phyloP scores from a whole-genome alignment of 2,797 vertebrate genomes.

The Sus cebifrons region DNA sequence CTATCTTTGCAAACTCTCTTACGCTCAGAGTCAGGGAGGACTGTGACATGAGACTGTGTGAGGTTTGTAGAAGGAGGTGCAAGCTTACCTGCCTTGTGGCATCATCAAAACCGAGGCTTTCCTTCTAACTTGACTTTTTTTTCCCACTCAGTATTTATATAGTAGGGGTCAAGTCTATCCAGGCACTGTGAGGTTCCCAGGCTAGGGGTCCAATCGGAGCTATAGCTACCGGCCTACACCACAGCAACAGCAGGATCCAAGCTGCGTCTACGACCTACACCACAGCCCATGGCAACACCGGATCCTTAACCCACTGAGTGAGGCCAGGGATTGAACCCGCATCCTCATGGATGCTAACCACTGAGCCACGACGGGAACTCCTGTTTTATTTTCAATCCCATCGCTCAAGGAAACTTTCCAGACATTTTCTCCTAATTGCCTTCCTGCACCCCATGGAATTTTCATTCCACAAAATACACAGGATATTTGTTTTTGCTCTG shows the following conservation, averaged over 20 bases:
- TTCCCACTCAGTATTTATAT: neutral
- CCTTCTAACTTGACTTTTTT: neutral
- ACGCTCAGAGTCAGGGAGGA: no score
- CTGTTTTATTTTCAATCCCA: neutral
- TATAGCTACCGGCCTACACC: no score
- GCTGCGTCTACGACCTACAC: no score
- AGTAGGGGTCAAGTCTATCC: no score
- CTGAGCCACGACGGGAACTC: no score
- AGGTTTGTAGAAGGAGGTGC: rapidly evolving
- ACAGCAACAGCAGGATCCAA: no score
- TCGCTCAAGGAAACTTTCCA: neutral
- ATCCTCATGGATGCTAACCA: no score
- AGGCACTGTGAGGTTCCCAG: no score
- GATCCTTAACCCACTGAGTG: no score
- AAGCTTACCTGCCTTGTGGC: neutral
- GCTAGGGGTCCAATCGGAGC: no score
- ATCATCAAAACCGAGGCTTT: neutral
- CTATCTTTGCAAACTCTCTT: rapidly evolving
- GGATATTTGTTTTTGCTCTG: neutral
- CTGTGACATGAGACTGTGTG: neutral
- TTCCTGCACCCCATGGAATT: neutral
- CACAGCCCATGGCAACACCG: no score
- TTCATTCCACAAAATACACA: neutral
- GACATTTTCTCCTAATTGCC: neutral
- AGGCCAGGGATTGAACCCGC: no score